These are phyloP conservation scores for Schizopygopsis pylzovi DNA, from an alignment of 2,797 vertebrate genomes.

Conservation along the genomic window DNA sequence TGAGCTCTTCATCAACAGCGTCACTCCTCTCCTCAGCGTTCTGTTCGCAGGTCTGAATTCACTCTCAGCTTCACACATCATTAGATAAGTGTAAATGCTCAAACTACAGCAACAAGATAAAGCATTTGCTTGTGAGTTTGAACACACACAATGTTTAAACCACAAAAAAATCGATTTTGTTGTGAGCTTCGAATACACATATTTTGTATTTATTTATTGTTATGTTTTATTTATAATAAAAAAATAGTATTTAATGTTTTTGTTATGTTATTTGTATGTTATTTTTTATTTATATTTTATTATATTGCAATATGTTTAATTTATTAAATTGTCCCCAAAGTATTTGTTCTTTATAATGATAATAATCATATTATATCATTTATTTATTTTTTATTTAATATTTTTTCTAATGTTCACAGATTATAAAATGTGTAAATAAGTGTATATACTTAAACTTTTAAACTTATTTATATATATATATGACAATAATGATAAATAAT, in stretches of 20 bases:
- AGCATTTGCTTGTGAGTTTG: not conserved
- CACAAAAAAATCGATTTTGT: no score
- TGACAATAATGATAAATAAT: not conserved
- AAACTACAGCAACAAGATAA: not conserved
- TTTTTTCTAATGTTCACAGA: not conserved
- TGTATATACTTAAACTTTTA: not conserved
- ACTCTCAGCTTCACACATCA: not conserved
- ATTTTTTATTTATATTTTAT: not conserved
- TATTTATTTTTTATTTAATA: not conserved
- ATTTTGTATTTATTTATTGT: no score
- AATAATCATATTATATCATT: not conserved
- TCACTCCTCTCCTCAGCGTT: slow-evolving; percentile 77
- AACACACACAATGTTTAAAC: no score
- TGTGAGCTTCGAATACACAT: no score
- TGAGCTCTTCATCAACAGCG: slow-evolving; percentile 77
- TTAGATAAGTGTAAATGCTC: not conserved
- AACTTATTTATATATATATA: not conserved
- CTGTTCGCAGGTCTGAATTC: slow-evolving; percentile 74
- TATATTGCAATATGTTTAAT: not conserved
- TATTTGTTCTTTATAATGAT: not conserved
- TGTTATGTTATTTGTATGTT: not conserved
- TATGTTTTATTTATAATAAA: no score
- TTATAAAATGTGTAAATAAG: not conserved
- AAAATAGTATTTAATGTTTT: no score
- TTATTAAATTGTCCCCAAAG: not conserved